These are phyloP conservation scores for Phalacrocorax aristotelis DNA, from an alignment of 2,113 vertebrate species.

Conservation along the genomic window DNA sequence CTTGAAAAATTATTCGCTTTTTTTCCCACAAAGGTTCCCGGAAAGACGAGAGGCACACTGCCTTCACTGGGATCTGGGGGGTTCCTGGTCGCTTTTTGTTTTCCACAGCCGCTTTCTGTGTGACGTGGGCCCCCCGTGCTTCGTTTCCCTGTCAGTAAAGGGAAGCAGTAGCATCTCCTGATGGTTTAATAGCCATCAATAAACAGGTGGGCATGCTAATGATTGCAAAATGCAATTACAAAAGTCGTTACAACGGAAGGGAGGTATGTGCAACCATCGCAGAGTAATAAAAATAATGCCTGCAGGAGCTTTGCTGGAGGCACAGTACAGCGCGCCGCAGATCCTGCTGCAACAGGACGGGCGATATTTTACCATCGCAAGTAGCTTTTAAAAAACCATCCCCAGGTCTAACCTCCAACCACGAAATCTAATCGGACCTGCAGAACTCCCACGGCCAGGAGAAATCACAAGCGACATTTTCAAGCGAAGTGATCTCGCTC, in stretches of 20 bases:
- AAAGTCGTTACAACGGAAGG: not conserved
- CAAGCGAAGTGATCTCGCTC: not conserved
- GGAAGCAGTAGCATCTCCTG: not conserved
- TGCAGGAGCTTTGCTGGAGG: not conserved
- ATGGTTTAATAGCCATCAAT: not conserved
- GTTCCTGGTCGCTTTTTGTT: not conserved
- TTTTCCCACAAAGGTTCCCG: not conserved
- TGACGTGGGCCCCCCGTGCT: not conserved
- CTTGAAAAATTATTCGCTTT: not conserved
- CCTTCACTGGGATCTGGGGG: rapidly evolving
- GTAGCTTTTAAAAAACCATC: not conserved
- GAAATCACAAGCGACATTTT: not conserved
- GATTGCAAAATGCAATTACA: not conserved
- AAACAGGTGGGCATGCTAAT: not conserved
- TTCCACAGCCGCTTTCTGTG: not conserved
- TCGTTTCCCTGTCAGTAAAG: not conserved
- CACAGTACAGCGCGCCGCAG: not conserved
- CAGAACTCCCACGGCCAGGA: not conserved
- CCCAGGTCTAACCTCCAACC: not conserved
- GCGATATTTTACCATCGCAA: not conserved
- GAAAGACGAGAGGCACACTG: not conserved
- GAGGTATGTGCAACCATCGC: not conserved
- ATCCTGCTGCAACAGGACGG: not conserved
- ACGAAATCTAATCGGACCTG: not conserved
- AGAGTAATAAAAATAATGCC: not conserved